phyloP scores from a whole-genome alignment of 2,888 invertebrate species.

The Yponomeuta cagnagella region DNA sequence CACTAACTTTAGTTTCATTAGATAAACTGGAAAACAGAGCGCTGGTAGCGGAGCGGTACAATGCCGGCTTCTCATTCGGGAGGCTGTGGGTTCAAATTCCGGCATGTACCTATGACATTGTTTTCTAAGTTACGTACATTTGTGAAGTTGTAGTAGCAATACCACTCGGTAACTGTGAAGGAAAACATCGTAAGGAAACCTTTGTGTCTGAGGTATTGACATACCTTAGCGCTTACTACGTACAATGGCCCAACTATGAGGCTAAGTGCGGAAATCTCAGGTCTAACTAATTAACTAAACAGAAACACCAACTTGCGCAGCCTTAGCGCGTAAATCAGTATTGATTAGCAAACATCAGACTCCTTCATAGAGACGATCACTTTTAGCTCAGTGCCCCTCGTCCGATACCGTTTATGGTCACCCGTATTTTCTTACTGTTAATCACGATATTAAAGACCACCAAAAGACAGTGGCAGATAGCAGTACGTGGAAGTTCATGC shows the following conservation, averaged over 20 bases:
- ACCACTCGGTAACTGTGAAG: too few relatives aligned
- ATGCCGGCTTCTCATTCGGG: too few relatives aligned
- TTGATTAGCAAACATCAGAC: conserved; percentile 3
- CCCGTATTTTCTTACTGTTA: background rate
- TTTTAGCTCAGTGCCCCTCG: background rate
- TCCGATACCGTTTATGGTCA: background rate
- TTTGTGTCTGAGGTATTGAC: too few relatives aligned
- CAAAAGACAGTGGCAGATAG: background rate
- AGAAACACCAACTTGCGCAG: background rate
- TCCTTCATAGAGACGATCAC: background rate
- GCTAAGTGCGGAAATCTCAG: too few relatives aligned
- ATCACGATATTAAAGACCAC: background rate
- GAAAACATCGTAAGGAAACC: too few relatives aligned
- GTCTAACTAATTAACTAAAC: background rate
- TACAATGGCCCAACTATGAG: too few relatives aligned
- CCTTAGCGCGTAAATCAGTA: background rate
- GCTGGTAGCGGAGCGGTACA: too few relatives aligned
- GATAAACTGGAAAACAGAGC: background rate
- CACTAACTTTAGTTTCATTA: background rate
- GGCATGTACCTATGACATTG: too few relatives aligned
- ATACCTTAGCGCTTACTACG: too few relatives aligned
- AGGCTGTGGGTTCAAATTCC: too few relatives aligned
- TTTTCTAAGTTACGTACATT: too few relatives aligned
- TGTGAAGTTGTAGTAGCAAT: too few relatives aligned
- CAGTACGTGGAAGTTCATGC: background rate